Percentiles rank a stretch among this genome's conserved stretches.
phyloP scores from a whole-genome alignment of 2,888 invertebrate genomes.

The Lypha dubia region DNA sequence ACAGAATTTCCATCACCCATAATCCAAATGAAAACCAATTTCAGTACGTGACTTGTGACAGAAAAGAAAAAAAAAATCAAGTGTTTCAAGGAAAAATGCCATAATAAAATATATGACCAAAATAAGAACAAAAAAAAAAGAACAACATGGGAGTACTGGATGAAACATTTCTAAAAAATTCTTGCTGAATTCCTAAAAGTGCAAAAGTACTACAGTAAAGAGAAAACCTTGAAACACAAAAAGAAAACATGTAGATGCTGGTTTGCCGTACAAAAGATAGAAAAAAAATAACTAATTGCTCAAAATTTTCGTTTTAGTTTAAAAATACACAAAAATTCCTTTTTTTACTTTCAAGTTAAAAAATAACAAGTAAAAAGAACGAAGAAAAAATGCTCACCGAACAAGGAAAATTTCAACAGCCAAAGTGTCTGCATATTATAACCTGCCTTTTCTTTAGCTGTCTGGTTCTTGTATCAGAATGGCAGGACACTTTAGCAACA shows the following conservation, averaged over 20 bases:
- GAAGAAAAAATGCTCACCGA: slow-evolving; percentile 51
- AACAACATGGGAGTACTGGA: slow-evolving; percentile 6
- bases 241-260: slow-evolving; percentile 51
- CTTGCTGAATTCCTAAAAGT: slow-evolving; percentile 4
- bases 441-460: slow-evolving; percentile 66
- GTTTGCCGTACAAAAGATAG: slow-evolving; percentile 4
- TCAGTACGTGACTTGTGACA: slow-evolving; percentile 58
- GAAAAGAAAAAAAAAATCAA: slow-evolving; percentile 9
- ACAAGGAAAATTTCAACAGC: slow-evolving; percentile 59
- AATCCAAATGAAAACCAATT: slow-evolving; percentile 56
- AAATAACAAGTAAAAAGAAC: slow-evolving; percentile 5
- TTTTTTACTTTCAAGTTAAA: slow-evolving; percentile 28
- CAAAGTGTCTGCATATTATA: slow-evolving; percentile 67
- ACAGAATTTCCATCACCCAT: slow-evolving; percentile 24
- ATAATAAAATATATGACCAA: slow-evolving; percentile 23
- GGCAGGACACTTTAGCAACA: slow-evolving; percentile 62
- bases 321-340: slow-evolving; percentile 44
- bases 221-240: slow-evolving; percentile 16
- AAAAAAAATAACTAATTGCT: slow-evolving; percentile 64
- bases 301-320: slow-evolving; percentile 48
- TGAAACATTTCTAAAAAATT: slow-evolving; percentile 18
- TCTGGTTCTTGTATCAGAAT: slow-evolving; percentile 61
- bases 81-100: slow-evolving; percentile 47
- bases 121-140: slow-evolving; percentile 2
- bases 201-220: slow-evolving; percentile 8